A percentile compares a stretch with the other conserved stretches of the same genome.
phyloP scores from a whole-genome alignment of 2,797 vertebrate species.

The Hephaestus fuliginosus region DNA sequence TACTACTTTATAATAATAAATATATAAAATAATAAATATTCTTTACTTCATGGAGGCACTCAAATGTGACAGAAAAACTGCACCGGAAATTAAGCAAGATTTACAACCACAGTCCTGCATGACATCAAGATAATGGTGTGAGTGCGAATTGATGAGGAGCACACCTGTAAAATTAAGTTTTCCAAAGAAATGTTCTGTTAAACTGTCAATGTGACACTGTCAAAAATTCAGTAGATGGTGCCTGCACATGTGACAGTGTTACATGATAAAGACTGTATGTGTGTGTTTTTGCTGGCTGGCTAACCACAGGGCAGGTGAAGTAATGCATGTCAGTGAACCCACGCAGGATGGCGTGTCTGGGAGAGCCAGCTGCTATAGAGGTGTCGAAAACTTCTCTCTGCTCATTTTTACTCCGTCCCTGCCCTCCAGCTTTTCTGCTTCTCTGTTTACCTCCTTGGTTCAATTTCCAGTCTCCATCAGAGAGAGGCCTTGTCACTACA shows the following conservation, averaged over 20 bases:
- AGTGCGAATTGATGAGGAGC: background rate
- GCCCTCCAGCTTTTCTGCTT: slow-evolving; percentile 56
- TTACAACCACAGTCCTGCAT: background rate
- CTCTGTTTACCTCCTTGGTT: slow-evolving; percentile 54
- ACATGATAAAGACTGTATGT: slow-evolving; percentile 13
- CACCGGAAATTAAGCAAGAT: background rate
- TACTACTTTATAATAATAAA: too few relatives aligned
- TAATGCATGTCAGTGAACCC: slow-evolving; percentile 66
- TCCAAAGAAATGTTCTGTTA: background rate
- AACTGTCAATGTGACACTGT: background rate
- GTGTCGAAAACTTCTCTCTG: slow-evolving; percentile 71
- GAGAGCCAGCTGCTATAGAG: slow-evolving; percentile 74
- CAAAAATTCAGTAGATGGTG: slow-evolving; percentile 10
- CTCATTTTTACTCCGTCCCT: slow-evolving; percentile 47
- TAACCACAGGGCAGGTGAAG: slow-evolving; percentile 71
- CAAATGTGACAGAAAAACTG: background rate
- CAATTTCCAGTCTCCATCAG: slow-evolving; percentile 38
- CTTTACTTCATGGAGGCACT: background rate
- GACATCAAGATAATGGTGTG: background rate
- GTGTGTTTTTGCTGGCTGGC: slow-evolving; percentile 24
- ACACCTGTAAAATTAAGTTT: background rate
- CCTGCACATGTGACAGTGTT: slow-evolving; percentile 7
- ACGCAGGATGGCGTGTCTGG: slow-evolving; percentile 69
- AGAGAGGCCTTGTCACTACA: background rate
- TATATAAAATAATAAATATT: background rate